Base-by-base conservation (phyloP, 1,140 invertebrate genomes). In the Tetramorium parvispinum region DNA sequence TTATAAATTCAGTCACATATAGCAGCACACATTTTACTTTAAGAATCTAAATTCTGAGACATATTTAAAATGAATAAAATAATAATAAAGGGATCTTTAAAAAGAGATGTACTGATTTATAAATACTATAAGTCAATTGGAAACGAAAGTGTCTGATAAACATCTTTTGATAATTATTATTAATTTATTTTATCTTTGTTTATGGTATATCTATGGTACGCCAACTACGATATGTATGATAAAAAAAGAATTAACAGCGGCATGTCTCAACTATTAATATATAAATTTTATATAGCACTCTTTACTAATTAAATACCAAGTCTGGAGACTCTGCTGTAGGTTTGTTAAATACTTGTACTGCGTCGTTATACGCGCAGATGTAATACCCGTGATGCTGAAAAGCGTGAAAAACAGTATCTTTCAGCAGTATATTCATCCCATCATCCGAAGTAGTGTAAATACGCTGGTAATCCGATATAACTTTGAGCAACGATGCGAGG, bases 381-480 rank as follows among this genome's bases (percentile, higher is more conserved):
- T 68, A 46, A 13, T 66, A n/a, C 3, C 51, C 4, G 2, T n/a
- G 27, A 75, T 53, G n/a, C 6, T 37, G n/a, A n/a, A 61, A 61
- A 77, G 37, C 16, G 16, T 46, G 21, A 63, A 77, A 63, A 77
- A 63, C 37, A 24, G 11, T 11, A 43, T 43, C n/a, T 43, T 77
- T 5, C 5, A 24, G 8, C 24, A 43, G 2, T 75, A 75, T 75
- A 55, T 21, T 27, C 24, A 43, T 43, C 24, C 13, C 40, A 27
- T 55, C 1, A 27, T 43, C 10, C 16, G 8, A 77, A 77, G 24
- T 77, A 61, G 10, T 21, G 21, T 61, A 77, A 63, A 63, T 77
- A 61, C 8, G 59, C 21, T 43, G 10, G 4, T 77, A 77, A 77
- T 77, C 37, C 37, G 55, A 61, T 77, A 77, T 61, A 77, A 77